These are phyloP conservation scores for Dryococelus australis DNA, from an alignment of 2,888 invertebrate genomes.

Conservation along the genomic window DNA sequence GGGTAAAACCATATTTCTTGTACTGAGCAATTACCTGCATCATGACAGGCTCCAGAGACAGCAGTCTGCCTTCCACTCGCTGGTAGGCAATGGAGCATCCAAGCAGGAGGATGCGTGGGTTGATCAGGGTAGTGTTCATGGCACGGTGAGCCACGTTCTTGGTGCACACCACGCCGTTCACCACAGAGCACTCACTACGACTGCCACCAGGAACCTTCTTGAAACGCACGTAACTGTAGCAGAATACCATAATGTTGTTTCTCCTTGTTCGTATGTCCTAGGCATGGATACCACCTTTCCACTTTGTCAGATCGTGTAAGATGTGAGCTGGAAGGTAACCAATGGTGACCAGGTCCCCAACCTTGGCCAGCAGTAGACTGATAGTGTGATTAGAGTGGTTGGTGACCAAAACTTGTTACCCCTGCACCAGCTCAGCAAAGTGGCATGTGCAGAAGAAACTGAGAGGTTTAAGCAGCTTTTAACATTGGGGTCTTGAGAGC, in stretches of 20 bases:
- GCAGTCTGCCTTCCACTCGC: slow-evolving; percentile 89
- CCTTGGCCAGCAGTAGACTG: no score
- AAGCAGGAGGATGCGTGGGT: slow-evolving; percentile 85
- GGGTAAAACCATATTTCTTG: no score
- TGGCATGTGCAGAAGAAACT: no score
- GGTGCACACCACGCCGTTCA: slow-evolving; percentile 90
- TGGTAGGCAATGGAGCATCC: slow-evolving; percentile 95
- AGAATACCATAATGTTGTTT: neutral
- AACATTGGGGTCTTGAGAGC: no score
- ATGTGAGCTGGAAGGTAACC: no score
- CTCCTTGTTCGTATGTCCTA: neutral
- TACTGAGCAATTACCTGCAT: slow-evolving; percentile 71
- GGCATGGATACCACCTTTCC: neutral
- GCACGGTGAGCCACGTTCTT: slow-evolving; percentile 94
- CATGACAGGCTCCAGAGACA: slow-evolving; percentile 92
- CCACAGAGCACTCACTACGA: slow-evolving; percentile 75
- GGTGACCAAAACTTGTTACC: no score
- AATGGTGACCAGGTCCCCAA: no score
- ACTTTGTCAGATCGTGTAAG: neutral
- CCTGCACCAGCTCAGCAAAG: no score
- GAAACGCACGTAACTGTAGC: slow-evolving; percentile 78
- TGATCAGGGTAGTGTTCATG: slow-evolving; percentile 80
- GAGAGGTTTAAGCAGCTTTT: no score
- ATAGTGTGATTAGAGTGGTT: no score
- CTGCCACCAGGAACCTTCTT: slow-evolving; percentile 89